Percentiles rank a stretch among this genome's conserved stretches.
Conservation (phyloP, 2,113 vertebrate species). For the Megalops atlanticus region DNA sequence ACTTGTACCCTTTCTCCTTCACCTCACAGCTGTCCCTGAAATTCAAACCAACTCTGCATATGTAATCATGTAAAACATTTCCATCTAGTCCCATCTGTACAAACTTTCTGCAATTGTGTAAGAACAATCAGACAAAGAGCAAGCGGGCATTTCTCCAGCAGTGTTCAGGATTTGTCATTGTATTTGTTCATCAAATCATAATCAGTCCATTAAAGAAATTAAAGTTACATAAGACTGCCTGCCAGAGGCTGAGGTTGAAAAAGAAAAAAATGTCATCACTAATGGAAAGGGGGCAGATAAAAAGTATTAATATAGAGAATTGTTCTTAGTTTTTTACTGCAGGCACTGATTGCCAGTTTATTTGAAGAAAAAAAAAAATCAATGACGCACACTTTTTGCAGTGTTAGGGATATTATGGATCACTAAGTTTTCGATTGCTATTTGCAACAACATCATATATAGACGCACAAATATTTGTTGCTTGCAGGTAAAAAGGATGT, state of each 20-base stretch:
- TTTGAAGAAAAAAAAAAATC: neutral
- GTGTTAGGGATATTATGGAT: neutral
- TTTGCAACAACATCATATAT: neutral
- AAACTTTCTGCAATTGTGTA: too few relatives aligned
- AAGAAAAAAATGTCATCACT: neutral
- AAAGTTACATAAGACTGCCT: neutral
- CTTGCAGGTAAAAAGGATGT: neutral
- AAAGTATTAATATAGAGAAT: neutral
- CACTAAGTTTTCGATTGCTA: neutral
- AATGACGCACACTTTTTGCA: neutral
- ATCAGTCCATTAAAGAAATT: neutral
- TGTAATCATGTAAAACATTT: too few relatives aligned
- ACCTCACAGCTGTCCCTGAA: neutral
- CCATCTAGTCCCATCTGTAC: neutral
- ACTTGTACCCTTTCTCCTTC: neutral
- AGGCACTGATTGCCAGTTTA: neutral
- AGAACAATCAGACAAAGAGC: neutral
- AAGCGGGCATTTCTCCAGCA: neutral
- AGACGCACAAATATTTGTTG: neutral
- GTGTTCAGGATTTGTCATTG: slow-evolving; percentile 3
- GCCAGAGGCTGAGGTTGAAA: neutral
- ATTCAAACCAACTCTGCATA: neutral
- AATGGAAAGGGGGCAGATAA: too few relatives aligned
- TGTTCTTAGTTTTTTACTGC: neutral
- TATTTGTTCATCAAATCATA: slow-evolving; percentile 4